Base-by-base conservation (phyloP, 2,113 vertebrate genomes). In the Strix uralensis region DNA sequence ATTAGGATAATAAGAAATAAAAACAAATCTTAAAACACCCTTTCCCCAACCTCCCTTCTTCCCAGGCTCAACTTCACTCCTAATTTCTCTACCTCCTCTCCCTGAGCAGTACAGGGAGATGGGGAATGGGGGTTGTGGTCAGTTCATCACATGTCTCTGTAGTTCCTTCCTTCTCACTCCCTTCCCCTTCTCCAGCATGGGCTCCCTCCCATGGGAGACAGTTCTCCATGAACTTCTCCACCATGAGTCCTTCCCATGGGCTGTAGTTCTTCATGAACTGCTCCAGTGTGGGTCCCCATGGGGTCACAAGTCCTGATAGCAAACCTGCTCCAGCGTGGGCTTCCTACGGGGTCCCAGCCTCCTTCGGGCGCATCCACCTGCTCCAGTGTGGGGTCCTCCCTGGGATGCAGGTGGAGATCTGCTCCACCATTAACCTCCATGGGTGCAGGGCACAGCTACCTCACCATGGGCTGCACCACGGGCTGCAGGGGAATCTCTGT, bases 201-300 rank as follows among this genome's bases (percentile, higher is more conserved):
- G 27, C 3, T 86, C 8, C 13, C 29, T 19, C 16, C 38, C 19
- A 23, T 5, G 1, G 30, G 12, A 42, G 12, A 44, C 6, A 51
- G 20, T 32, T 11, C 40, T n/a, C 5, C 52, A 66, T 1, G 1
- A n/a, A 40, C 47, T 32, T 19, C 52, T 81, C 42, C 20, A 67
- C 0, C 1, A 0, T 36, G 27, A 1, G 16, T 47, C 34, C 34
- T 32, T 47, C 10, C 34, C 51, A 46, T 0, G 1, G 40, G 11
- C 26, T 55, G 15, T 38, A 66, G 38, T n/a, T 13, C 23, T 34
- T 52, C 77, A 44, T 44, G 44, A 44, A 17, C 44, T 44, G 44
- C 15, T 44, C 44, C 44, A 44, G 44, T 17, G 44, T 44, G 44
- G 16, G 44, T 44, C 44, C 15, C 44, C 44, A 17, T 44, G 44